phyloP scores from a whole-genome alignment of 2,797 vertebrate species.

The Semaprochilodus insignis region DNA sequence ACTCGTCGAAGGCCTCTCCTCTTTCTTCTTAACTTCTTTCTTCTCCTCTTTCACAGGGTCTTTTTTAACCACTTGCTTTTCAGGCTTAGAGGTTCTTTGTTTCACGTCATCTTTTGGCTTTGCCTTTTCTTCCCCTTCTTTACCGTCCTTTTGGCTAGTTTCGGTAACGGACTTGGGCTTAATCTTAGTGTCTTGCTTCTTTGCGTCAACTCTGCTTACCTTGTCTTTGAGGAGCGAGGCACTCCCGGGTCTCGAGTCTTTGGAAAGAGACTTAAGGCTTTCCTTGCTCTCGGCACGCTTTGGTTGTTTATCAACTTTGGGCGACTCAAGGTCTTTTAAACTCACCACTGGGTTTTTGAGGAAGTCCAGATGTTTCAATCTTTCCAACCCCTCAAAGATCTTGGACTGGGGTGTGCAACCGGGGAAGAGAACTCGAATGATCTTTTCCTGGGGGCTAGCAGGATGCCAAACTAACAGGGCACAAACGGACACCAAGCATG shows the following conservation, averaged over 20 bases:
- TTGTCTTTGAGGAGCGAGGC: conserved; percentile 72
- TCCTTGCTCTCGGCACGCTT: conserved; percentile 86
- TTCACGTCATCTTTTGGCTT: conserved; percentile 71
- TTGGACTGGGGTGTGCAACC: conserved; percentile 88
- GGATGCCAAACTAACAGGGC: conserved; percentile 94
- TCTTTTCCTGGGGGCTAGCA: conserved; percentile 83
- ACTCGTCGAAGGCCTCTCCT: conserved; percentile 64
- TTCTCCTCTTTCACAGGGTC: conserved; percentile 71
- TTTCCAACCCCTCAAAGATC: conserved; percentile 90
- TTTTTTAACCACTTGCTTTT: conserved; percentile 75
- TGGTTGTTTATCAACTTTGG: conserved; percentile 71
- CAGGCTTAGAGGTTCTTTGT: conserved; percentile 69
- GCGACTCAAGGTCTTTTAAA: conserved; percentile 78
- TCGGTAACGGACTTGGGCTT: conserved; percentile 65
- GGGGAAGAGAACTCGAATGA: conserved; percentile 90
- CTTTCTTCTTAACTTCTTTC: conserved; percentile 76
- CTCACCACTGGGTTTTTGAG: conserved; percentile 84
- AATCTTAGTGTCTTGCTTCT: conserved; percentile 72
- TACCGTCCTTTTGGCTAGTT: conserved; percentile 66
- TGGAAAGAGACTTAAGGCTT: conserved; percentile 82
- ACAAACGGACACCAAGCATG: conserved; percentile 83
- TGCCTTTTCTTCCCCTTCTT: conserved; percentile 71
- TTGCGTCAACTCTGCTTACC: conserved; percentile 64
- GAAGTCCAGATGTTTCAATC: conserved; percentile 88
- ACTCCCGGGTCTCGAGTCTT: conserved; percentile 65